Conservation (phyloP, 1,140 invertebrate genomes). For the Brachionus koreanus region DNA sequence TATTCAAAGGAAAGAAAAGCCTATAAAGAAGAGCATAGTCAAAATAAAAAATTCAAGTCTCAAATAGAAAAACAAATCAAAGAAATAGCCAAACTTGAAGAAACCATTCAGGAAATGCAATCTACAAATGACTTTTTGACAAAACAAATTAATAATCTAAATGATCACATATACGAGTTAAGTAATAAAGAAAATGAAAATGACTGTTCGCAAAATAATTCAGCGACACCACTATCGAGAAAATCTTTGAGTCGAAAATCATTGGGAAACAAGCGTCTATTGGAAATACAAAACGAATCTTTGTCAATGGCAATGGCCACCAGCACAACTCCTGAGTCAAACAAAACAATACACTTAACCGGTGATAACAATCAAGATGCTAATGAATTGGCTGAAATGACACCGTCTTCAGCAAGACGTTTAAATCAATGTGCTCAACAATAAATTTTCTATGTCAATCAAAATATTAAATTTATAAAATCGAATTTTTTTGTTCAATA, state of each 20-base stretch:
- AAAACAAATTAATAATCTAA: neutral
- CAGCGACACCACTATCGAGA: neutral
- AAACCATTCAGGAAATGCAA: slow-evolving; percentile 23
- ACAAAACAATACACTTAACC: neutral
- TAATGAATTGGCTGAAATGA: neutral
- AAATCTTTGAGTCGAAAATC: slow-evolving; percentile 2
- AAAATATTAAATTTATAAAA: neutral
- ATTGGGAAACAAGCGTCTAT: neutral
- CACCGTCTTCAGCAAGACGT: neutral
- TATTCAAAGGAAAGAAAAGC: neutral
- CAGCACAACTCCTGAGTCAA: neutral
- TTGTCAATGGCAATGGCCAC: neutral
- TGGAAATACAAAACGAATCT: slow-evolving; percentile 32
- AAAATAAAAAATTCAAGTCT: slow-evolving; percentile 26
- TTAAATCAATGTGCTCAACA: slow-evolving; percentile 31
- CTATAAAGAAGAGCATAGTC: slow-evolving; percentile 22
- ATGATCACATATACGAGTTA: slow-evolving; percentile 26
- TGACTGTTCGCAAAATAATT: neutral
- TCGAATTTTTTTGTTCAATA: neutral
- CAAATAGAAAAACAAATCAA: neutral
- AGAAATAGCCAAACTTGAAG: slow-evolving; percentile 8
- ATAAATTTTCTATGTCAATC: neutral
- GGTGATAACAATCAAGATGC: neutral
- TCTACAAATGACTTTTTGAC: slow-evolving; percentile 24
- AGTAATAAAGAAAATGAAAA: slow-evolving; percentile 34